phyloP scores from a whole-genome alignment of 92 coral and sea anemone species.

The Phenganax stokvisi region DNA sequence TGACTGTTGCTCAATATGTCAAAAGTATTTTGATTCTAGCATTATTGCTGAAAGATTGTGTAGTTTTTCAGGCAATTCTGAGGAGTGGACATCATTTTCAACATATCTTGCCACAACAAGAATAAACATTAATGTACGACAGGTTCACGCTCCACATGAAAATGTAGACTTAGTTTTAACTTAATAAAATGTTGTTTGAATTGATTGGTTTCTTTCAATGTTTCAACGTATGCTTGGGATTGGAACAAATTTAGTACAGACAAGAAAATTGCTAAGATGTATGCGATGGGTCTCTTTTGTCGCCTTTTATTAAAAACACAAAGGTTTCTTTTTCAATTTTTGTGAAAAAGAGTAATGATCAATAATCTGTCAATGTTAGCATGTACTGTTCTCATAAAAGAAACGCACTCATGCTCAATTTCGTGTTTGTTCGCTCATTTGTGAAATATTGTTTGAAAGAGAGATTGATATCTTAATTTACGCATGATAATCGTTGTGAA shows the following conservation, averaged over 20 bases:
- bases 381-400: no score
- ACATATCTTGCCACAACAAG: slow-evolving; percentile 77
- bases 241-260: background rate
- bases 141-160: slow-evolving; percentile 74
- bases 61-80: slow-evolving; percentile 30
- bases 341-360: no score
- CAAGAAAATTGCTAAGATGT: no score
- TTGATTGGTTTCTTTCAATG: background rate
- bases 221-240: background rate
- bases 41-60: background rate
- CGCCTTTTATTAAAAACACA: no score
- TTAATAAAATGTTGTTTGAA: background rate
- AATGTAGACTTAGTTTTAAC: slow-evolving; percentile 41
- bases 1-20: slow-evolving; percentile 17
- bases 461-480: no score
- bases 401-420: no score
- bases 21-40: slow-evolving; percentile 5
- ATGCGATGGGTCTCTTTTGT: no score
- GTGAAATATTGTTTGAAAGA: no score
- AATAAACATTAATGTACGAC: slow-evolving; percentile 87
- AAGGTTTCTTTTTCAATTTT: no score
- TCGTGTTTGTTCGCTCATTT: no score
- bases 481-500: no score
- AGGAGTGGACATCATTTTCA: slow-evolving; percentile 74
- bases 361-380: no score